Base-by-base conservation (phyloP, 2,113 vertebrate species). In the Amia ocellicauda region DNA sequence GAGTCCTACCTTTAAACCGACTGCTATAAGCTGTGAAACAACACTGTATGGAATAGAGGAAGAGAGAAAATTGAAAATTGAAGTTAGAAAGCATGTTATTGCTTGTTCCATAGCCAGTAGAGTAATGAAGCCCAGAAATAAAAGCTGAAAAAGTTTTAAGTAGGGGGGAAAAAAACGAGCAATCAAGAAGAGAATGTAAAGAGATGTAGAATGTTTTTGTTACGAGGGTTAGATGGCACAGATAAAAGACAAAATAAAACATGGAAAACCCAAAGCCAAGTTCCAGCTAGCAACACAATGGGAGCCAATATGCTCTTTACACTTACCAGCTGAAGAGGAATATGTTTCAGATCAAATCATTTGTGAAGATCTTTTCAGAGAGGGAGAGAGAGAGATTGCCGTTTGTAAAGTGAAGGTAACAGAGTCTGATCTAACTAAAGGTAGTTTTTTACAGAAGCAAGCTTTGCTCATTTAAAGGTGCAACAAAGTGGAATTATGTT, bases 21-120 rank as follows among this genome's bases (percentile, higher is more conserved):
- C 76, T 71, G 70, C 63, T 83, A 79, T 77, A 77, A 87, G 68
- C 83, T 76, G 74, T 79, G 67, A 77, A 82, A 79, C 71, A 85
- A 80, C 61, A 78, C 40, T 82, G 55, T 80, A 75, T 74, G 66
- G 78, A 78, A 82, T 82, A 78, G 78, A 67, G 45, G 53, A 68
- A 71, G 69, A 81, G 41, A 69, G 70, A 61, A 62, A 80, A 86
- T 83, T 79, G 78, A 63, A 71, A 83, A 81, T 62, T 74, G 72
- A 77, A 82, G 74, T 72, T 78, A 82, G 79, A 80, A 77, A 80
- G 60, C 66, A 70, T 80, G 73, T 78, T 63, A 79, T 7, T 78
- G 17, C 31, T 60, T 42, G 20, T 45, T 36, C 8, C 22, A 57
- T 14, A 62, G 19, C 53, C 59, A 68, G 51, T 11, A 60, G 31